phyloP scores from a whole-genome alignment of 2,113 vertebrate species.

The Oenanthe melanoleuca region DNA sequence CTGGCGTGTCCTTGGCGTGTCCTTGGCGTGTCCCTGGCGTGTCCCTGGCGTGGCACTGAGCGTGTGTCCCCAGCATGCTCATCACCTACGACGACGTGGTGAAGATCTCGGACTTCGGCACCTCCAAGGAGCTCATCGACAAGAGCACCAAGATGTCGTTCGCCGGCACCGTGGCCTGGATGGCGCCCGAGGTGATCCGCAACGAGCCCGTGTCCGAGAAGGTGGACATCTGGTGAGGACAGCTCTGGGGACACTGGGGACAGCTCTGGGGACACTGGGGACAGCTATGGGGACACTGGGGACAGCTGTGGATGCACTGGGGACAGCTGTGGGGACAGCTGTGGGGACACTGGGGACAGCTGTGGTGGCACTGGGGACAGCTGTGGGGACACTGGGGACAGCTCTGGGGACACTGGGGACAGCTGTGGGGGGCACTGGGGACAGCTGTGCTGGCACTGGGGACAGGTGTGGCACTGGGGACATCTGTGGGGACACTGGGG shows the following conservation, averaged over 20 bases:
- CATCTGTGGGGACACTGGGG: too few relatives aligned
- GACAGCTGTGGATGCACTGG: too few relatives aligned
- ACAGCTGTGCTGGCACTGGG: too few relatives aligned
- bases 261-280: neutral
- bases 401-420: neutral
- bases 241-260: too few relatives aligned
- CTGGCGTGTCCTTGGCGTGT: too few relatives aligned
- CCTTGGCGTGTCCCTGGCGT: too few relatives aligned
- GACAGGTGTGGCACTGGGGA: too few relatives aligned
- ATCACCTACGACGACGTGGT: constrained; percentile 98
- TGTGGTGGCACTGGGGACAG: too few relatives aligned
- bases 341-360: neutral
- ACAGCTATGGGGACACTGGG: too few relatives aligned
- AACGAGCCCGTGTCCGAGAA: constrained; percentile 98
- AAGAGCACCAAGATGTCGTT: constrained; percentile 99
- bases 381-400: too few relatives aligned
- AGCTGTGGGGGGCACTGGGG: too few relatives aligned
- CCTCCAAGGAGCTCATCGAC: constrained; percentile 96
- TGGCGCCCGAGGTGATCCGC: constrained; percentile 97
- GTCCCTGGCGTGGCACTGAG: neutral
- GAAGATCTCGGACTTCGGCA: constrained; percentile 99
- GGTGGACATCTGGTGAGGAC: constrained; percentile 95
- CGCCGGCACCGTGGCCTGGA: constrained; percentile 98
- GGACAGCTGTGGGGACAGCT: too few relatives aligned
- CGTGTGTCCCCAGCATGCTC: constrained; percentile 84